Evolutionary conservation across 2,113 vertebrate genomes (phyloP).

Genomic region (Eulemur rufifrons): DNA sequence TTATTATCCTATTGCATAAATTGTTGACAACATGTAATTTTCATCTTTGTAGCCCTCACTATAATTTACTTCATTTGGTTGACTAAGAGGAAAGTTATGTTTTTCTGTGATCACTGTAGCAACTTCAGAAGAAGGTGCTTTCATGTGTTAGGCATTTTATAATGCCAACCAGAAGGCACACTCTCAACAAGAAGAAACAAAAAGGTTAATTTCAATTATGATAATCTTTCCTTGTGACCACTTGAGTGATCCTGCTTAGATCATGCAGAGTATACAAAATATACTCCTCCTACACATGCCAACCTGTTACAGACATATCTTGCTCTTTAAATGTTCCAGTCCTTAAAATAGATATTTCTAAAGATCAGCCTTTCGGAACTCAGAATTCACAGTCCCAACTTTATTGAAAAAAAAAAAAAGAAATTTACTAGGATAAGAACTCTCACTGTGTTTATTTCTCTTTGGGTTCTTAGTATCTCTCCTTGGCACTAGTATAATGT

Average conservation of each 20-base stretch:
- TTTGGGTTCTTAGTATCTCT: not conserved
- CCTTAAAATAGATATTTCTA: slow-evolving; percentile 68
- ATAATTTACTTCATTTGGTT: slow-evolving; percentile 87
- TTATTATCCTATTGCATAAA: slow-evolving; percentile 78
- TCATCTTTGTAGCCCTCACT: slow-evolving; percentile 73
- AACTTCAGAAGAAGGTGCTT: slow-evolving; percentile 71
- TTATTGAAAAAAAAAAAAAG: not conserved
- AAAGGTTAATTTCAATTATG: slow-evolving; percentile 77
- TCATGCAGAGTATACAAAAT: slow-evolving; percentile 47
- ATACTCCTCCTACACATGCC: slow-evolving; percentile 37
- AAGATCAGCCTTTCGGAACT: slow-evolving; percentile 61
- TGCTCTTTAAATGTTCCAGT: slow-evolving; percentile 54
- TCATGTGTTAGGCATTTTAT: slow-evolving; percentile 62
- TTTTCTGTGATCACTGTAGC: slow-evolving; percentile 73
- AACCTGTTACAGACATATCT: not conserved
- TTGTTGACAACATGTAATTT: slow-evolving; percentile 86
- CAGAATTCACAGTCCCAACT: slow-evolving; percentile 45
- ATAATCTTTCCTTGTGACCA: slow-evolving; percentile 69
- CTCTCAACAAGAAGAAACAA: slow-evolving; percentile 59
- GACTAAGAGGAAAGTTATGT: slow-evolving; percentile 71
- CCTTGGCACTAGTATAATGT: not conserved
- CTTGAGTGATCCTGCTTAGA: not conserved
- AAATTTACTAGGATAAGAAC: not conserved
- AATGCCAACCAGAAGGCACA: slow-evolving; percentile 67
- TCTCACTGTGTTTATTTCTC: not conserved